Percentiles rank a stretch among this genome's conserved stretches.
Conservation (phyloP, 1,140 invertebrate species). For the Lineus longissimus region DNA sequence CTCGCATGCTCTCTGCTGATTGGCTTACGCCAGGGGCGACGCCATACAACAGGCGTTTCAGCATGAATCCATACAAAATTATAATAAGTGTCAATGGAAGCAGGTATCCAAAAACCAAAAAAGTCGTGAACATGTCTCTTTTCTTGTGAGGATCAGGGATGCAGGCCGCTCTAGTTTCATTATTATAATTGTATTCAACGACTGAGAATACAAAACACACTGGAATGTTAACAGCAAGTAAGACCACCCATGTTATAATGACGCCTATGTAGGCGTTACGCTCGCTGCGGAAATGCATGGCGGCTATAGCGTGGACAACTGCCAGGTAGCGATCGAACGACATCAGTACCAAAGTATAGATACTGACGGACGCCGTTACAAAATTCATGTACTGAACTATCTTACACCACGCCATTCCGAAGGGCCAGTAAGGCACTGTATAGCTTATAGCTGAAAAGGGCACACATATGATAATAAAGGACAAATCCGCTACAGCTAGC, state of each 20-base stretch:
- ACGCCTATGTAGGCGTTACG: slow-evolving; percentile 72
- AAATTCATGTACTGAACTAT: slow-evolving; percentile 68
- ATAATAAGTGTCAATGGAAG: slow-evolving; percentile 68
- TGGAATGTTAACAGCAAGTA: slow-evolving; percentile 71
- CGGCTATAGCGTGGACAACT: slow-evolving; percentile 88
- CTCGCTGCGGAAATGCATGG: slow-evolving; percentile 81
- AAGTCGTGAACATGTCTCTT: slow-evolving; percentile 47
- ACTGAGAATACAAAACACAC: slow-evolving; percentile 75
- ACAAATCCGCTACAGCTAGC: slow-evolving; percentile 79
- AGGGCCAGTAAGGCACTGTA: slow-evolving; percentile 68
- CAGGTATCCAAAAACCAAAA: slow-evolving; percentile 56
- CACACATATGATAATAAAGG: slow-evolving; percentile 94
- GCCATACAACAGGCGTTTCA: slow-evolving; percentile 65
- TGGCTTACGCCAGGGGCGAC: slow-evolving; percentile 66
- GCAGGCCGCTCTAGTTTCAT: slow-evolving; percentile 44
- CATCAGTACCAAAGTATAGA: slow-evolving; percentile 93
- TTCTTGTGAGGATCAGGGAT: background rate
- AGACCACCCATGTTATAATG: slow-evolving; percentile 68
- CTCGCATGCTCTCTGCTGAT: slow-evolving; percentile 69
- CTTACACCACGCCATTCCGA: slow-evolving; percentile 86
- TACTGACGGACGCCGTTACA: slow-evolving; percentile 87
- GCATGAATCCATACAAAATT: slow-evolving; percentile 85
- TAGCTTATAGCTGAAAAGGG: slow-evolving; percentile 61
- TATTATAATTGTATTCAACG: slow-evolving; percentile 59
- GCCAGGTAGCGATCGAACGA: slow-evolving; percentile 90